A percentile compares a stretch with the other conserved stretches of the same genome.
These are phyloP conservation scores for Gallinago nigripennis DNA, from an alignment of 2,797 vertebrate genomes.

Conservation along the genomic window DNA sequence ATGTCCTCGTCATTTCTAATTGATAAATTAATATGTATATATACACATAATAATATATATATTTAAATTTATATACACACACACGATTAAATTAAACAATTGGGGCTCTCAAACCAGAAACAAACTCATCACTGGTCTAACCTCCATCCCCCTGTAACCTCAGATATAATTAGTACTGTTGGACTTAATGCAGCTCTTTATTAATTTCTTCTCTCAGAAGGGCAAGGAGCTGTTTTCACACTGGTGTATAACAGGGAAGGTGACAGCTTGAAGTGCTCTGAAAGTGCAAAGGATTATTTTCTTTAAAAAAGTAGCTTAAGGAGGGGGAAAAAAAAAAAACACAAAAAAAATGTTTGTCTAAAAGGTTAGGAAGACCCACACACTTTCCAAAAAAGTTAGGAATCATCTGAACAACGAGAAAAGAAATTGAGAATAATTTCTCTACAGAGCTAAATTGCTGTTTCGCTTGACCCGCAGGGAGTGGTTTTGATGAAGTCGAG, in stretches of 20 bases:
- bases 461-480: not conserved
- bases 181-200: not conserved
- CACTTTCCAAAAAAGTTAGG: not conserved
- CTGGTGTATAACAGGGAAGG: not conserved
- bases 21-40: no score
- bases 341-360: not conserved
- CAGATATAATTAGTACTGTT: no score
- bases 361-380: not conserved
- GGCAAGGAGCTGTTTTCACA: not conserved
- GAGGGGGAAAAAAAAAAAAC: rapidly evolving
- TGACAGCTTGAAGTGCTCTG: not conserved
- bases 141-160: not conserved
- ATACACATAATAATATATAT: no score
- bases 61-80: rapidly evolving
- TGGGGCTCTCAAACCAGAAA: not conserved
- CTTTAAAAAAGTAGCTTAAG: not conserved
- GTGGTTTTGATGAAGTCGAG: not conserved
- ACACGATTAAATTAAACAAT: not conserved
- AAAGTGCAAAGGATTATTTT: not conserved
- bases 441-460: not conserved
- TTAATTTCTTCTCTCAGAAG: not conserved
- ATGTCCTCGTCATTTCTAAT: not conserved
- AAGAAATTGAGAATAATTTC: not conserved
- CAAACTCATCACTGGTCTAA: not conserved
- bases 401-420: not conserved